Conservation (phyloP, 1,140 invertebrate genomes). For the Platyura marginata region DNA sequence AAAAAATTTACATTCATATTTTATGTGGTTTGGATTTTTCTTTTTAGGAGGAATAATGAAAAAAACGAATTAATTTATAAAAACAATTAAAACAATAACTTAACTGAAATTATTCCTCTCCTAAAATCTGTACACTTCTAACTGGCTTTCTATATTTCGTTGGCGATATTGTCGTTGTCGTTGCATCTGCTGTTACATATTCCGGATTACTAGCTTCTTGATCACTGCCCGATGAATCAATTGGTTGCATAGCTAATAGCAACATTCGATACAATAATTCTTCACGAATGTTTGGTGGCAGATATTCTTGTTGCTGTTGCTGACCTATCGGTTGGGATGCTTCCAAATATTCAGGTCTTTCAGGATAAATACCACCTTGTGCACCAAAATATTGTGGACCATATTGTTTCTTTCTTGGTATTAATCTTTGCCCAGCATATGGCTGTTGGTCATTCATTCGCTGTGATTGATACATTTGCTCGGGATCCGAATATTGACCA, state of each 20-base stretch:
- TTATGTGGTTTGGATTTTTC: not conserved
- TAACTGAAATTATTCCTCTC: conserved; percentile 25
- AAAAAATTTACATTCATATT: too few species aligned
- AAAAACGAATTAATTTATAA: not conserved
- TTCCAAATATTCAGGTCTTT: conserved; percentile 24
- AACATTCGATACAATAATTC: conserved; percentile 47
- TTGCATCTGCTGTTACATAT: conserved; percentile 11
- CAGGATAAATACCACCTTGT: conserved; percentile 23
- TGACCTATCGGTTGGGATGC: conserved; percentile 25
- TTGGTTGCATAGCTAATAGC: conserved; percentile 43
- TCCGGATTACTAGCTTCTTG: conserved; percentile 17
- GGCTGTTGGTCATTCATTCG: conserved; percentile 2
- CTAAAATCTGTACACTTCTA: conserved; percentile 37
- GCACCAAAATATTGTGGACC: conserved; percentile 20
- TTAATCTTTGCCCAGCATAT: conserved; percentile 1
- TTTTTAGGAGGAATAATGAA: not conserved
- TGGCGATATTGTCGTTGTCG: conserved; percentile 19
- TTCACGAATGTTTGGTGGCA: conserved; percentile 44
- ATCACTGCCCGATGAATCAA: conserved; percentile 27
- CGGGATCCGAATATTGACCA: conserved; percentile 1
- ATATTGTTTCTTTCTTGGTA: conserved; percentile 4
- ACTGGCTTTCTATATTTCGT: conserved; percentile 28
- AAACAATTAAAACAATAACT: conserved; percentile 1
- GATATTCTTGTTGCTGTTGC: conserved; percentile 36
- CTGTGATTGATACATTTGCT: conserved; percentile 5